phyloP scores from a whole-genome alignment of 2,113 vertebrate genomes.

The Acrocephalus kingi region DNA sequence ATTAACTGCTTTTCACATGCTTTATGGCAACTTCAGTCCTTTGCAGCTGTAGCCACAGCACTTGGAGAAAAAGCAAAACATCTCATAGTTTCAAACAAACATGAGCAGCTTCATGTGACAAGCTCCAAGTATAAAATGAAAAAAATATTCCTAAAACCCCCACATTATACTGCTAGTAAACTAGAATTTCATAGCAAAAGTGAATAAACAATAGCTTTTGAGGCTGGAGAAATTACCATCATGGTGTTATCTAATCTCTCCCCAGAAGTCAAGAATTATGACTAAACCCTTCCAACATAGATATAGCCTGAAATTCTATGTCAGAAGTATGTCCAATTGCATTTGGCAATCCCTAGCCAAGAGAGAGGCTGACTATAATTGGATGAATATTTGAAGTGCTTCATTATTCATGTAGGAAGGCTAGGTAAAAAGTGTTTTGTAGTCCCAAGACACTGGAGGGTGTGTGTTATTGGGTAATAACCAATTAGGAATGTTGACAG shows the following conservation, averaged over 20 bases:
- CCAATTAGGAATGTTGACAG: constrained; percentile 53
- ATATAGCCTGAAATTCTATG: constrained; percentile 53
- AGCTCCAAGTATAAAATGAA: neutral
- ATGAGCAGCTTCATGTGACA: neutral
- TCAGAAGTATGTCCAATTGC: constrained; percentile 58
- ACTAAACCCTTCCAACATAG: constrained; percentile 46
- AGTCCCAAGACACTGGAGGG: constrained; percentile 62
- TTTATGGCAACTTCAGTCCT: neutral
- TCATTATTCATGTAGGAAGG: constrained; percentile 61
- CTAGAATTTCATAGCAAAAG: constrained; percentile 4
- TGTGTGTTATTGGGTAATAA: constrained; percentile 60
- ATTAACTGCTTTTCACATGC: neutral
- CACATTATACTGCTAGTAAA: neutral
- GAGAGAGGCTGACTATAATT: constrained; percentile 35
- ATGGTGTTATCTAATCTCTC: constrained; percentile 35
- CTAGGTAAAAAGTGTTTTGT: constrained; percentile 58
- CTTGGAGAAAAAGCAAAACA: neutral
- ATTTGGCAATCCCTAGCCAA: constrained; percentile 53
- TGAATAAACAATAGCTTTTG: constrained; percentile 16
- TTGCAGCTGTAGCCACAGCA: neutral
- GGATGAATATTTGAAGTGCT: constrained; percentile 50
- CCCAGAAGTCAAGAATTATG: constrained; percentile 53
- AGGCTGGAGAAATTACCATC: constrained; percentile 31
- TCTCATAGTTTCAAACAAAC: neutral
- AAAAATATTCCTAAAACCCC: neutral